These are phyloP conservation scores for Cyclopterus lumpus DNA, from an alignment of 2,797 vertebrate genomes.

Conservation along the genomic window DNA sequence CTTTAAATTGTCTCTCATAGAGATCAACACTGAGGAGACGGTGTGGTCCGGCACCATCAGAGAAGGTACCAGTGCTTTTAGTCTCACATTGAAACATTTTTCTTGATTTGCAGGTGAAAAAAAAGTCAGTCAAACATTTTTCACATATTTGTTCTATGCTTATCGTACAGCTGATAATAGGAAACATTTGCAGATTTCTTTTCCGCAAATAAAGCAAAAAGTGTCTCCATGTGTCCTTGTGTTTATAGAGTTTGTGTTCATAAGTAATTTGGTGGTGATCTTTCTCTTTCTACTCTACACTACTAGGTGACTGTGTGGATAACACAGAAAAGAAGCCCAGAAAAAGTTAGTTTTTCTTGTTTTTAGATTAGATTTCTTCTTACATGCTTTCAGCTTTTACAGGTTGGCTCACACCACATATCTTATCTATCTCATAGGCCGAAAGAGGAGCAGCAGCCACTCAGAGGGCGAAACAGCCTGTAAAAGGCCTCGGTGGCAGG, in stretches of 20 bases:
- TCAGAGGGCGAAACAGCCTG: slow-evolving; percentile 74
- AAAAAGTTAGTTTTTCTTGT: slow-evolving; percentile 61
- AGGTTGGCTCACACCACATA: not conserved
- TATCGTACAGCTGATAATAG: not conserved
- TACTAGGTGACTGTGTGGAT: slow-evolving; percentile 84
- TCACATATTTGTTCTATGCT: not conserved
- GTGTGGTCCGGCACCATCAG: slow-evolving; percentile 88
- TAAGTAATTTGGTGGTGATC: slow-evolving; percentile 1
- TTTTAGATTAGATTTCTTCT: not conserved
- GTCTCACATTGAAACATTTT: not conserved
- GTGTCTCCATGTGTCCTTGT: not conserved
- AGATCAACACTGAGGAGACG: slow-evolving; percentile 81
- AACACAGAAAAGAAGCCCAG: slow-evolving; percentile 71
- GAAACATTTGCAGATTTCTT: not conserved
- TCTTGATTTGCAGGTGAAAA: not conserved
- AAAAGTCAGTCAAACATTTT: no score
- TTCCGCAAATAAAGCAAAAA: not conserved
- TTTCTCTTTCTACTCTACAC: slow-evolving; percentile 23
- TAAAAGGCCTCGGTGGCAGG: slow-evolving; percentile 80
- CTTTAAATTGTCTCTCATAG: slow-evolving; percentile 86
- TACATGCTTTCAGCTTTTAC: not conserved
- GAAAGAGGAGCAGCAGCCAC: slow-evolving; percentile 74
- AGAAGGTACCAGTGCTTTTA: slow-evolving; percentile 78
- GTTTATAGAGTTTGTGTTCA: not conserved
- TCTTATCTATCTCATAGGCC: slow-evolving; percentile 46